phyloP scores from a whole-genome alignment of 2,113 vertebrate genomes.

The Nycticryphes semicollaris region DNA sequence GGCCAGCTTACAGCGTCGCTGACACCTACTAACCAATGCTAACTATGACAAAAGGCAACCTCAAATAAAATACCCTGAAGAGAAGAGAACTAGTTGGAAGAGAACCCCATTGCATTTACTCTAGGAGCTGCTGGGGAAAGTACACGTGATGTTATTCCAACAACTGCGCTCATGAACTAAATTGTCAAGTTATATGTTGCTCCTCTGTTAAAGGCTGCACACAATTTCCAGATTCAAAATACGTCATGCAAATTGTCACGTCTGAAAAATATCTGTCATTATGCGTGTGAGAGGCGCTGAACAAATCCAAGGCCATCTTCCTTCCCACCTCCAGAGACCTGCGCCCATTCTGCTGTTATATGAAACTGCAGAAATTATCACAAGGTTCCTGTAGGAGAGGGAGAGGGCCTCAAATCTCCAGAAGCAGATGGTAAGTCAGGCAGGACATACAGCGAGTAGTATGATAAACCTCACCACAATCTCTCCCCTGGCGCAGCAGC shows the following conservation, averaged over 20 bases:
- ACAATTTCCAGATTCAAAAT: neutral
- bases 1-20: neutral
- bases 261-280: neutral
- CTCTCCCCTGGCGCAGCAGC: neutral
- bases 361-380: neutral
- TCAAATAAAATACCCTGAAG: neutral
- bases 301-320: neutral
- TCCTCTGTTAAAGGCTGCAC: neutral
- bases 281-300: neutral
- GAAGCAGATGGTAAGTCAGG: neutral
- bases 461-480: neutral
- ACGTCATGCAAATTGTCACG: neutral
- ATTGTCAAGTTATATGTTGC: neutral
- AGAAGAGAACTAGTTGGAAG: neutral
- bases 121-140: neutral
- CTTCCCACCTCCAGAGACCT: neutral
- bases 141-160: neutral
- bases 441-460: neutral
- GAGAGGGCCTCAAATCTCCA: neutral
- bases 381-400: neutral
- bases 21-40: neutral
- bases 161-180: neutral
- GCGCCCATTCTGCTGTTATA: neutral
- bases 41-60: neutral
- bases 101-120: neutral